phyloP scores from a whole-genome alignment of 2,888 invertebrate genomes.

The Leuctra nigra region DNA sequence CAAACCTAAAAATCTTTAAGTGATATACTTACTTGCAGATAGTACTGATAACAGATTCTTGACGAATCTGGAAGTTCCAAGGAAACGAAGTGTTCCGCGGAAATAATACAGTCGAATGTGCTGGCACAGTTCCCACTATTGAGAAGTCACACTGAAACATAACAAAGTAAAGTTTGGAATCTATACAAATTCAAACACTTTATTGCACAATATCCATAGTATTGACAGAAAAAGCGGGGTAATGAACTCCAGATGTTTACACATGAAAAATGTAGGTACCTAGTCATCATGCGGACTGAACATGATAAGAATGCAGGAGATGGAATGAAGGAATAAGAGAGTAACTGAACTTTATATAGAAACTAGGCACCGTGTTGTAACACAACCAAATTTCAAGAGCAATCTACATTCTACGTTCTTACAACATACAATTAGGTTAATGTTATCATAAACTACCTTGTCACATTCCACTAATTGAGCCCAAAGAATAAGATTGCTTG shows the following conservation, averaged over 20 bases:
- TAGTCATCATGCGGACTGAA: not conserved
- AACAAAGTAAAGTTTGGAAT: no score
- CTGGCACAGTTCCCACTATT: conserved; percentile 31
- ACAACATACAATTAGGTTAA: no score
- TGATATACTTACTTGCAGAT: conserved; percentile 35
- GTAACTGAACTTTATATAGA: no score
- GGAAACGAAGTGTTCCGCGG: conserved; percentile 36
- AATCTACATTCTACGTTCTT: no score
- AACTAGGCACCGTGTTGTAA: no score
- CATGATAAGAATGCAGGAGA: no score
- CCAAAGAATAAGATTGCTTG: conserved; percentile 31
- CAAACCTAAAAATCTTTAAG: not conserved
- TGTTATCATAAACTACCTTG: not conserved
- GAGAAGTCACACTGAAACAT: conserved; percentile 36
- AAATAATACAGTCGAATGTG: conserved; percentile 33
- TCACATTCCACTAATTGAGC: conserved; percentile 34
- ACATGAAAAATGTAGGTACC: conserved; percentile 18
- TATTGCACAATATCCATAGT: not conserved
- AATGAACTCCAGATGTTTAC: conserved; percentile 6
- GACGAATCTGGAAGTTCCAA: conserved; percentile 35
- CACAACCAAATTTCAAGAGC: no score
- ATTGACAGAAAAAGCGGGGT: not conserved
- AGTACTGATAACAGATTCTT: conserved; percentile 27
- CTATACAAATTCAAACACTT: no score
- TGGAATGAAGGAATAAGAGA: no score